Percentiles rank a stretch among this genome's conserved stretches.
These are phyloP conservation scores for Lasioglossum figueresi DNA, from an alignment of 2,888 invertebrate species.

Conservation along the genomic window DNA sequence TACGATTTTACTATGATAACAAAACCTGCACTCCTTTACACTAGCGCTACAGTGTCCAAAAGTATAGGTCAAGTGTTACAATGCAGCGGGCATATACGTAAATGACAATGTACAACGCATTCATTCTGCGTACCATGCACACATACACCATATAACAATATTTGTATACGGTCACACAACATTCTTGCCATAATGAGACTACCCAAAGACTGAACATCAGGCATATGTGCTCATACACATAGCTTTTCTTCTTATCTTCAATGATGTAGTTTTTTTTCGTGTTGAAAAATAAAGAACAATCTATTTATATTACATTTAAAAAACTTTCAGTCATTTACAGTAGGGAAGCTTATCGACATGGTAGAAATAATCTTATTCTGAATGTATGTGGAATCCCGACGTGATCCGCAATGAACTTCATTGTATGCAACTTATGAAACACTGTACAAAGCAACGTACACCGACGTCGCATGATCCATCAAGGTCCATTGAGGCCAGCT, in stretches of 20 bases:
- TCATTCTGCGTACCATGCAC: conserved; percentile 60
- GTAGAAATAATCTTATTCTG: conserved; percentile 72
- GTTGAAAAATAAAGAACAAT: conserved; percentile 82
- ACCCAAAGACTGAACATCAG: conserved; percentile 64
- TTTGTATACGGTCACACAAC: conserved; percentile 65
- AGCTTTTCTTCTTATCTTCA: conserved; percentile 53
- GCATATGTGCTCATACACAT: conserved; percentile 79
- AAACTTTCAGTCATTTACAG: conserved; percentile 81
- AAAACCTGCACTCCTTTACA: conserved; percentile 73
- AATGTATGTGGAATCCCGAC: conserved; percentile 73
- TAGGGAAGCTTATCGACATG: conserved; percentile 79
- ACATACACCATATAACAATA: conserved; percentile 66
- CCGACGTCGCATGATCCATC: conserved; percentile 56
- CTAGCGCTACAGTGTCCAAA: conserved; percentile 80
- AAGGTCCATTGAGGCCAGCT: conserved; percentile 78
- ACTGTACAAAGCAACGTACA: conserved; percentile 65
- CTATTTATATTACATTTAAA: conserved; percentile 79
- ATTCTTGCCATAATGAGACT: conserved; percentile 63
- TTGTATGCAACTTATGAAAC: conserved; percentile 68
- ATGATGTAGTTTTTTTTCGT: conserved; percentile 65
- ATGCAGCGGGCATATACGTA: conserved; percentile 75
- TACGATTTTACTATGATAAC: conserved; percentile 77
- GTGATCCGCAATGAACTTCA: conserved; percentile 71
- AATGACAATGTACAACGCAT: conserved; percentile 70
- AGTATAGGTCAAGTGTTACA: conserved; percentile 81